Base-by-base conservation (phyloP, 2,888 invertebrate species). In the Hypercompe scribonia region DNA sequence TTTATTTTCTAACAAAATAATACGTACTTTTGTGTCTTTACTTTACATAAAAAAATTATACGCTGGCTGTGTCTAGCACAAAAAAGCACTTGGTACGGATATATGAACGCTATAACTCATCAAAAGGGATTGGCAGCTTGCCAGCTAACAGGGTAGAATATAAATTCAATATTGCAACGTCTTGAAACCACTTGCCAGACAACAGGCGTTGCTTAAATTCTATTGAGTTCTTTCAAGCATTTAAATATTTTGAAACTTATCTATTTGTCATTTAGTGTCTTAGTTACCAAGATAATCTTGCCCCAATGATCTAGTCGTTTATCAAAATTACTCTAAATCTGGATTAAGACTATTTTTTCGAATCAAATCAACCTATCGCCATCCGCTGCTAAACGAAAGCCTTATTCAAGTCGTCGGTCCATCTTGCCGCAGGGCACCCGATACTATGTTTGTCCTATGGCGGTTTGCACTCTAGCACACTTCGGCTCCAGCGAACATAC, bases 81-180 rank as follows among this genome's bases (percentile, higher is more conserved):
- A 83, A 82, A 65, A 84, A 77, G 4, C n/a, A 73, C 63, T 74
- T 54, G 21, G 65, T 61, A 79, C 79, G 82, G 78, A 88, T 89
- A 83, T 86, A 88, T 84, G 87, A 84, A 82, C 77, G 81, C 86
- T 74, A 88, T 91, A 88, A 91, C 83, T 90, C 90, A 90, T 90
- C 87, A 84, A 77, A 61, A 24, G 58, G 70, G 64, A 72, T 50
- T 81, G 86, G 86, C 81, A 77, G 5, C 21, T 46, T 50, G 90
- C 90, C 90, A 90, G 82, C 79, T 50, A 81, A 81, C 81, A 79
- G 81, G 79, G 83, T 80, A 77, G 85, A 89, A 90, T 89, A 88
- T 89, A 90, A 90, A 90, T 90, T 84, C 89, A 85, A 90, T 90
- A 88, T 87, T 82, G 83, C 76, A 31, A 83, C 76, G 85, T 83